A percentile compares a stretch with the other conserved stretches of the same genome.
These are phyloP conservation scores for Karalla daura DNA, from an alignment of 2,797 vertebrate genomes.

Conservation along the genomic window DNA sequence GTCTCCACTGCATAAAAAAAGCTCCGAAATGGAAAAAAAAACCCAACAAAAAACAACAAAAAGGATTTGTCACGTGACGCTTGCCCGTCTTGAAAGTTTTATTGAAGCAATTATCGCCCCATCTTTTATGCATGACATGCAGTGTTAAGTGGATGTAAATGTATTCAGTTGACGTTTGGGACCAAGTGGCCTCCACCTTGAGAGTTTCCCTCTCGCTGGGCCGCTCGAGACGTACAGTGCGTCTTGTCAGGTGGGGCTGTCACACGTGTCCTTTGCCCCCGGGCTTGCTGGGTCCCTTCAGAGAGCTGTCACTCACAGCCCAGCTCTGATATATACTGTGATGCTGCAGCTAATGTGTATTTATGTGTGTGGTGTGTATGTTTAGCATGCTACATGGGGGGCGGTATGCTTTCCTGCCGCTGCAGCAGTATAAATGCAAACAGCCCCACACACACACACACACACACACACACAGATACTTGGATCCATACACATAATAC, in stretches of 20 bases:
- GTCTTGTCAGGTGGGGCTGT: slow-evolving; percentile 20
- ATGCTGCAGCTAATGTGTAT: neutral
- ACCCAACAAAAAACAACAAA: slow-evolving; percentile 5
- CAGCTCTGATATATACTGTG: slow-evolving; percentile 16
- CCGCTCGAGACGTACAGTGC: slow-evolving; percentile 31
- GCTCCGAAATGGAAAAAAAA: slow-evolving; percentile 9
- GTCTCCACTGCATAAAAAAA: slow-evolving; percentile 3
- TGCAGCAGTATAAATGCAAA: slow-evolving; percentile 19
- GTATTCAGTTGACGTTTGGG: slow-evolving; percentile 49
- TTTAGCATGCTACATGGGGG: slow-evolving; percentile 1
- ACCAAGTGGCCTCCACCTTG: slow-evolving; percentile 54
- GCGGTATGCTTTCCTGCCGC: neutral
- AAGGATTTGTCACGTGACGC: slow-evolving; percentile 36
- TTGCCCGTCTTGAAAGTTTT: slow-evolving; percentile 47
- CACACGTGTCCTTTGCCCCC: slow-evolving; percentile 26
- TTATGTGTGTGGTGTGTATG: slow-evolving; percentile 5
- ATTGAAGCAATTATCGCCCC: slow-evolving; percentile 53
- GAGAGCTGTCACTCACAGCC: slow-evolving; percentile 37
- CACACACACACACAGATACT: slow-evolving; percentile 14
- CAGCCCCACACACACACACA: slow-evolving; percentile 12
- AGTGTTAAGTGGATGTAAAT: slow-evolving; percentile 70
- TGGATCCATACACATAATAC: slow-evolving; percentile 22
- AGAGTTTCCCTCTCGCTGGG: slow-evolving; percentile 35
- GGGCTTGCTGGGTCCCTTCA: slow-evolving; percentile 3
- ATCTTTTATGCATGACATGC: slow-evolving; percentile 66